Percentiles rank a stretch among this genome's conserved stretches.
phyloP scores from a whole-genome alignment of 2,797 vertebrate genomes.

The Poeciliopsis gracilis region DNA sequence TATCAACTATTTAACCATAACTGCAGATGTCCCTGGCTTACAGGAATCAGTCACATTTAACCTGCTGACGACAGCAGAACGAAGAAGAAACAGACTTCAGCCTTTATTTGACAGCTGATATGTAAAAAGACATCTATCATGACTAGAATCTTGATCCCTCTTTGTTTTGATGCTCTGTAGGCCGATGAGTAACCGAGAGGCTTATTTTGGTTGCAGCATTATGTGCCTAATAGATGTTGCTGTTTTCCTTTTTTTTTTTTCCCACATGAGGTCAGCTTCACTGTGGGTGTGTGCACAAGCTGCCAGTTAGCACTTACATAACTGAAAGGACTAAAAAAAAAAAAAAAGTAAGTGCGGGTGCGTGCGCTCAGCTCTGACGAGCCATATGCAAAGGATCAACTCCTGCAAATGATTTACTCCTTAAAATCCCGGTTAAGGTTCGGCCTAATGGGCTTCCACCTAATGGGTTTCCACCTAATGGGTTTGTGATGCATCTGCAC shows the following conservation, averaged over 20 bases:
- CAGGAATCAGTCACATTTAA: not conserved
- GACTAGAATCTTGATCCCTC: not conserved
- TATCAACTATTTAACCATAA: not conserved
- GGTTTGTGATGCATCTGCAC: not conserved
- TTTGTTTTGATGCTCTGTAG: conserved; percentile 28
- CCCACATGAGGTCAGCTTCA: conserved; percentile 41
- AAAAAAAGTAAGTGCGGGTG: conserved; percentile 55
- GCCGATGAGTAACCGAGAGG: conserved; percentile 43
- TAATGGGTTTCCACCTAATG: conserved; percentile 27
- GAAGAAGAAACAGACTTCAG: not conserved
- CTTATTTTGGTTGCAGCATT: conserved; percentile 28
- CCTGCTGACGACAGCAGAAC: not conserved
- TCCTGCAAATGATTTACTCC: conserved; percentile 52
- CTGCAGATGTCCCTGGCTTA: not conserved
- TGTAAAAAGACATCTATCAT: not conserved
- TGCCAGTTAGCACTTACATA: conserved; percentile 71
- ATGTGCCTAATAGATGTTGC: conserved; percentile 37
- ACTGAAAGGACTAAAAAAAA: conserved; percentile 36
- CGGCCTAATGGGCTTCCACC: not conserved
- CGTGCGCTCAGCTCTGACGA: conserved; percentile 48
- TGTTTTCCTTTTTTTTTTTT: conserved; percentile 29
- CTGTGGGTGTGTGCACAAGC: conserved; percentile 65
- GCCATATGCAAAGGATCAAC: conserved; percentile 35
- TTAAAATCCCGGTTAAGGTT: conserved; percentile 9
- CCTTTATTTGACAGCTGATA: conserved; percentile 3